Percentiles rank a stretch among this genome's conserved stretches.
phyloP scores from a whole-genome alignment of 30 jellyfish, hydroid and myxozoan genomes.

The Aurelia aurita region DNA sequence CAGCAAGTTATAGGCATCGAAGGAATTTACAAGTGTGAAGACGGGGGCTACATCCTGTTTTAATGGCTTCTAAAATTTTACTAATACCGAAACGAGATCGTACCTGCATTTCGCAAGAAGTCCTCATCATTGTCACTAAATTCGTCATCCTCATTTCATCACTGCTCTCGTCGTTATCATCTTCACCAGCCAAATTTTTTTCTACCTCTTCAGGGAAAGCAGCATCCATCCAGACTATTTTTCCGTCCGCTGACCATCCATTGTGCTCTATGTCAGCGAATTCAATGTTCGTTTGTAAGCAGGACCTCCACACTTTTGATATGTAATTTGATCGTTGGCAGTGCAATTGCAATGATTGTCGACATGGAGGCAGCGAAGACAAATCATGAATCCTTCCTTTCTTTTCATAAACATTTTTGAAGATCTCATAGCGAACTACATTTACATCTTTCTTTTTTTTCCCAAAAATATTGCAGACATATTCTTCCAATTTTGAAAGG shows the following conservation, averaged over 20 bases:
- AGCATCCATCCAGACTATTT: conserved; percentile 35
- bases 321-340: conserved; percentile 31
- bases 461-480: no score
- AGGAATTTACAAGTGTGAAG: no score
- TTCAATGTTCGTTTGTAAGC: conserved; percentile 52
- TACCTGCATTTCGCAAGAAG: no score
- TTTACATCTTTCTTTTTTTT: conserved; percentile 17
- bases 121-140: no score
- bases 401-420: conserved; percentile 6
- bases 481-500: no score
- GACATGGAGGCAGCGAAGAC: conserved; percentile 46
- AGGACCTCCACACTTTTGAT: conserved; percentile 28
- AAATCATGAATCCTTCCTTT: conserved; percentile 11
- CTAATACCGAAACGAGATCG: no score
- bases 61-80: no score
- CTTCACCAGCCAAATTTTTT: conserved; percentile 29
- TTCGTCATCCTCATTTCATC: conserved; percentile 32
- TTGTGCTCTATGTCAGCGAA: conserved; percentile 38
- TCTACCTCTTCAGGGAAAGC: conserved; percentile 55
- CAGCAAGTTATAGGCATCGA: no score
- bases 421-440: conserved; percentile 18
- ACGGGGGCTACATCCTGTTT: no score
- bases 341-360: conserved; percentile 42
- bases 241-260: conserved; percentile 55
- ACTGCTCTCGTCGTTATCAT: conserved; percentile 32